phyloP scores from a whole-genome alignment of 1,140 invertebrate genomes.

The Caenorhabditis elegans region WBcel235 BX284603.4:5404501-5405000 shows the following conservation, averaged over 20 bases:
- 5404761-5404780: background rate
- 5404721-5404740: conserved; percentile 28
- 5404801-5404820: conserved; percentile 9
- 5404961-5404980: background rate
- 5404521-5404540: too few relatives aligned
- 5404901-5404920: background rate
- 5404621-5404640: background rate
- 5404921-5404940: background rate
- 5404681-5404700: background rate
- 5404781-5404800: conserved; percentile 23
- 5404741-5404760: background rate
- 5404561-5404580: too few relatives aligned
- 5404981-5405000: background rate
- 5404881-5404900: background rate
- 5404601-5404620: conserved; percentile 25
- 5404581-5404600: conserved; percentile 28
- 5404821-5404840: background rate
- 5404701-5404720: background rate
- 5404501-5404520: too few relatives aligned
- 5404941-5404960: background rate
- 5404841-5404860: background rate
- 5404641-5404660: conserved; percentile 5
- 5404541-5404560: too few relatives aligned
- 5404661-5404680: background rate
- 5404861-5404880: background rate